Percentiles rank a stretch among this genome's conserved stretches.
These are phyloP conservation scores for Melanotaenia boesemani DNA, from an alignment of 2,797 vertebrate species.

Conservation along the genomic window DNA sequence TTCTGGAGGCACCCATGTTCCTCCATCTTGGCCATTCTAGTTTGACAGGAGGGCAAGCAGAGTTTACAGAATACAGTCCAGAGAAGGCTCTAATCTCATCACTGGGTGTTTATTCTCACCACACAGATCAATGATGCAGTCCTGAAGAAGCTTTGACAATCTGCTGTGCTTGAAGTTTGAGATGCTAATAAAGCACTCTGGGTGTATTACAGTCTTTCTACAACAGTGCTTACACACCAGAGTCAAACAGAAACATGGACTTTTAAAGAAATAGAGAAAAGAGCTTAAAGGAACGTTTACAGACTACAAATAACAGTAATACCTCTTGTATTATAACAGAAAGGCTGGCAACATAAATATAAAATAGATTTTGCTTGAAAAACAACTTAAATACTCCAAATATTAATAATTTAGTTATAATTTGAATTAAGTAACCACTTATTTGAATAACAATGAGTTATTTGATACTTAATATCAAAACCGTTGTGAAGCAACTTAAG, in stretches of 20 bases:
- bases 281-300: background rate
- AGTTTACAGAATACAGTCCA: slow-evolving; percentile 63
- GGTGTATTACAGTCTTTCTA: slow-evolving; percentile 43
- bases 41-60: slow-evolving; percentile 55
- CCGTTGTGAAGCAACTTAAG: too few relatives aligned
- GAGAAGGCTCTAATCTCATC: slow-evolving; percentile 46
- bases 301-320: too few relatives aligned
- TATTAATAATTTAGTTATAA: too few relatives aligned
- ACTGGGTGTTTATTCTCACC: slow-evolving; percentile 45
- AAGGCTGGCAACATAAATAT: too few relatives aligned
- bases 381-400: too few relatives aligned
- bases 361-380: too few relatives aligned
- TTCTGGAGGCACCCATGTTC: slow-evolving; percentile 45
- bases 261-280: background rate
- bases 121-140: slow-evolving; percentile 50
- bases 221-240: background rate
- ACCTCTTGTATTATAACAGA: too few relatives aligned
- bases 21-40: slow-evolving; percentile 45
- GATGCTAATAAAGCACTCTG: slow-evolving; percentile 45
- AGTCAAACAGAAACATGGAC: slow-evolving; percentile 29
- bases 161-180: slow-evolving; percentile 30
- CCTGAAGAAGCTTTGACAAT: slow-evolving; percentile 43
- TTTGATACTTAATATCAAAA: too few relatives aligned
- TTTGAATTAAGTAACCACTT: too few relatives aligned
- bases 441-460: too few relatives aligned